Evolutionary conservation across 64 coral and sea anemone genomes (phyloP), one percentile per base, ranked within the genome.

Genomic region (Trachythela sp.): DNA sequence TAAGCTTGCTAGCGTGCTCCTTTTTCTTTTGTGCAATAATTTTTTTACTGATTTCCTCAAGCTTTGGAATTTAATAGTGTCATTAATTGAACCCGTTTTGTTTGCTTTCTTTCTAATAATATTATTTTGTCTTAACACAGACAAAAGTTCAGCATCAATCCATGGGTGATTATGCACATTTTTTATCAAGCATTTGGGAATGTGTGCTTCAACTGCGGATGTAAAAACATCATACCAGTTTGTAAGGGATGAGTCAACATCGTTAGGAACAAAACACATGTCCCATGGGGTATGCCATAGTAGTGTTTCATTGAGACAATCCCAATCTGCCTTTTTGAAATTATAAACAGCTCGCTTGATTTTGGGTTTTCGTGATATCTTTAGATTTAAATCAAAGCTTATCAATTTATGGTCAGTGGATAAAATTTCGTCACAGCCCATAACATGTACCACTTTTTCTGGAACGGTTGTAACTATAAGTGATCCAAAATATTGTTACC

Each of bases 151-250:
- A 36, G 9, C 54, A 45, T 84, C 54, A 48, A 3, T n/a, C n/a
- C n/a, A n/a, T n/a, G n/a, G n/a, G n/a, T n/a, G n/a, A n/a, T n/a
- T n/a, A n/a, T n/a, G n/a, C n/a, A n/a, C n/a, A n/a, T n/a, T n/a
- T n/a, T n/a, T n/a, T n/a, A n/a, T n/a, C n/a, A n/a, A n/a, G n/a
- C 70, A 58, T 89, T 54, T 83, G 2, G 88, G 72, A 1, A 89
- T 22, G 72, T 89, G 76, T 15, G 52, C 88, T 11, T 89, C 48
- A 48, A 84, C 75, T 15, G 76, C 88, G 2, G 88, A 36, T 31
- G 83, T 54, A 35, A 89, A 84, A 13, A 89, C 1, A 34, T 89
- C 88, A 88, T 20, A 36, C 56, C 86, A 88, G 22, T 88, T 88
- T 18, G 86, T 30, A 51, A 89, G 88, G 7, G 88, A 89, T 51